Conservation (phyloP, 2,888 invertebrate species). For the Eugnorisma glareosa region DNA sequence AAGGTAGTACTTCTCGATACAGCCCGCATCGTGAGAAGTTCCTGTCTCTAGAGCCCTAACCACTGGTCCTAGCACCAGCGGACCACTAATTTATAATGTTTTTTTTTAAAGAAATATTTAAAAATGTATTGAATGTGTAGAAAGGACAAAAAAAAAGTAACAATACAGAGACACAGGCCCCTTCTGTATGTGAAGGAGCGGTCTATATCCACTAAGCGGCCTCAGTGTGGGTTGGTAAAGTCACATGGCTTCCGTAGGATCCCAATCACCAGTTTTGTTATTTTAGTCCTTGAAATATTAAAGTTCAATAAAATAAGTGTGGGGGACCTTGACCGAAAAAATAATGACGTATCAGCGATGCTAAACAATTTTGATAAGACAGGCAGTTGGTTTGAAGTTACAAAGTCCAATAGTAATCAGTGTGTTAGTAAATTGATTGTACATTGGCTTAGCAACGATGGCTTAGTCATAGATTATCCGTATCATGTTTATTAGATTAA, state of each 20-base stretch:
- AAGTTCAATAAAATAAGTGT: background rate
- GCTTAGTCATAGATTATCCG: constrained; percentile 20
- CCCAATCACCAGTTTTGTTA: background rate
- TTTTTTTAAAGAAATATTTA: no score
- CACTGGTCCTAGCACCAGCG: no score
- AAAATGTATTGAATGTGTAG: no score
- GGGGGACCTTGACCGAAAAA: background rate
- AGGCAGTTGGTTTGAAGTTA: background rate
- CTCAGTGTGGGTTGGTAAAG: background rate
- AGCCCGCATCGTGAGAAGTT: no score
- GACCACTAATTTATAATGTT: no score
- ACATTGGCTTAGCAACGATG: background rate
- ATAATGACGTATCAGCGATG: background rate
- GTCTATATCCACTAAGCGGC: no score
- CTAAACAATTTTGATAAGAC: background rate
- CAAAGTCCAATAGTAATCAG: constrained; percentile 24
- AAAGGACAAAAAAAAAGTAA: no score
- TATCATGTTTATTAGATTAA: constrained; percentile 2
- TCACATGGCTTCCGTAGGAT: background rate
- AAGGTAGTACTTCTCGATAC: no score
- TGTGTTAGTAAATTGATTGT: background rate
- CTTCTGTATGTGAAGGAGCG: no score
- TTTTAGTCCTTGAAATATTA: background rate
- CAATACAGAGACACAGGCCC: no score
- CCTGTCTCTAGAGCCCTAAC: no score